These are phyloP conservation scores for Montipora foliosa DNA, from an alignment of 64 coral and sea anemone species.

Conservation along the genomic window DNA sequence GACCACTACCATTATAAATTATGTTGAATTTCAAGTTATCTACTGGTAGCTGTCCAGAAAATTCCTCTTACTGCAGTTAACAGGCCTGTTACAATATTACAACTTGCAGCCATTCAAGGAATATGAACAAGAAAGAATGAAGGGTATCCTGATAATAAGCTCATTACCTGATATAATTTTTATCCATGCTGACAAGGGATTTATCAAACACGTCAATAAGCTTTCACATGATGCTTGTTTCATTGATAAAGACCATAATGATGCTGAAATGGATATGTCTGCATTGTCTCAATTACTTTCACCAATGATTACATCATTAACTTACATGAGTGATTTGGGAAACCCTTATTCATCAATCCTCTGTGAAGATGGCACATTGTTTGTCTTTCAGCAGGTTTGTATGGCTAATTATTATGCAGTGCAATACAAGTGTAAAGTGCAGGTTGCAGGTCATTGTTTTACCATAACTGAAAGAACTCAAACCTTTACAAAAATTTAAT, in stretches of 20 bases:
- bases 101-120: background rate
- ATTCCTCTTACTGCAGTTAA: background rate
- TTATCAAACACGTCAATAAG: constrained; percentile 83
- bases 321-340: constrained; percentile 89
- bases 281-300: constrained; percentile 82
- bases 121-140: constrained; percentile 60
- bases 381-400: constrained; percentile 93
- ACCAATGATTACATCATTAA: constrained; percentile 90
- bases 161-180: constrained; percentile 96
- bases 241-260: constrained; percentile 44
- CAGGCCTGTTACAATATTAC: background rate
- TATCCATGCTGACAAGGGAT: constrained; percentile 89
- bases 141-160: constrained; percentile 78
- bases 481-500: no score
- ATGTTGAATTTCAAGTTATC: no score
- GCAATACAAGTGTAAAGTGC: no score
- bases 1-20: no score
- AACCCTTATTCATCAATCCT: constrained; percentile 92
- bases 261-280: constrained; percentile 76
- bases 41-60: background rate
- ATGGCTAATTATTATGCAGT: background rate
- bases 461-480: no score
- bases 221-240: constrained; percentile 63
- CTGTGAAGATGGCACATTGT: constrained; percentile 86
- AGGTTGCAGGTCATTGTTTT: no score